These are phyloP conservation scores for Teleiodes luculella DNA, from an alignment of 2,888 invertebrate genomes.

Conservation along the genomic window DNA sequence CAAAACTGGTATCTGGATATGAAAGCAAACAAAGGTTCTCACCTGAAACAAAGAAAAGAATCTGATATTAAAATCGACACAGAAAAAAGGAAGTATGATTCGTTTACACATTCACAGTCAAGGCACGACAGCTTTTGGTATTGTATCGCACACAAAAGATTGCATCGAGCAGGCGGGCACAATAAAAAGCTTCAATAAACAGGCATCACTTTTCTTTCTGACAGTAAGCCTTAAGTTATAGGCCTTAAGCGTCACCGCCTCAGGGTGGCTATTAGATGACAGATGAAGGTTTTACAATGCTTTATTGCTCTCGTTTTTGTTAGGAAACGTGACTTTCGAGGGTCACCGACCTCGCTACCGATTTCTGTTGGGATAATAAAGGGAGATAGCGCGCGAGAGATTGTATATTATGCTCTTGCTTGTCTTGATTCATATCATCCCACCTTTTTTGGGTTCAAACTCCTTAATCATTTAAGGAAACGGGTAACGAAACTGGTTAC, in stretches of 20 bases:
- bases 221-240: conserved; percentile 68
- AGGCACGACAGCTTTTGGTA: conserved; percentile 43
- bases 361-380: conserved; percentile 51
- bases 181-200: conserved; percentile 62
- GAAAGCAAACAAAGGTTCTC: conserved; percentile 35
- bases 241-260: conserved; percentile 47
- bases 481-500: conserved; percentile 9
- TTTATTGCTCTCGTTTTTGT: conserved; percentile 60
- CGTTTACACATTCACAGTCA: conserved; percentile 45
- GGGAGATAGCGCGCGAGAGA: conserved; percentile 48
- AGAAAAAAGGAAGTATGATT: conserved; percentile 33
- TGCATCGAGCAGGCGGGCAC: conserved; percentile 41
- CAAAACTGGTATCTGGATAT: too few species aligned
- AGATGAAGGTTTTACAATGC: conserved; percentile 64
- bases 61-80: conserved; percentile 25
- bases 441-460: conserved; percentile 45
- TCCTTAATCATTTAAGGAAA: conserved; percentile 38
- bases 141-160: conserved; percentile 49
- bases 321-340: conserved; percentile 58
- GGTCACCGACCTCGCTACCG: conserved; percentile 61
- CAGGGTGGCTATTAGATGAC: conserved; percentile 63
- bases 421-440: conserved; percentile 49
- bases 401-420: conserved; percentile 47
- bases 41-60: conserved; percentile 62
- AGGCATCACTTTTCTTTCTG: conserved; percentile 48